These are phyloP conservation scores for Caradrina kadenii DNA, from an alignment of 2,888 invertebrate genomes.

Conservation along the genomic window DNA sequence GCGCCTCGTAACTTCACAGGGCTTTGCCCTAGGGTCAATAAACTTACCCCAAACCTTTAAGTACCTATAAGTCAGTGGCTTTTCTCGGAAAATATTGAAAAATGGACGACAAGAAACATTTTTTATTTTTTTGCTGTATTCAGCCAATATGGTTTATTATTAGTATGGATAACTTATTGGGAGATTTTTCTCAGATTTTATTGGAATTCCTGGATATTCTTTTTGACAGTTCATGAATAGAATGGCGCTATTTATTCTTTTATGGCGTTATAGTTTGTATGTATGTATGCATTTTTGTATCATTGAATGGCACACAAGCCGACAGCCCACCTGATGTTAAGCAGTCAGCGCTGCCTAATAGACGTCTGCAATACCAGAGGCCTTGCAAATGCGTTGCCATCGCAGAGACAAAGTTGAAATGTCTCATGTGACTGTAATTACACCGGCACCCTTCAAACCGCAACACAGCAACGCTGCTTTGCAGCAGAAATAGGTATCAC, in stretches of 20 bases:
- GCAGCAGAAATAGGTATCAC: no score
- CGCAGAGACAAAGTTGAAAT: no score
- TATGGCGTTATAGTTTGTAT: no score
- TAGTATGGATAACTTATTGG: slow-evolving; percentile 11
- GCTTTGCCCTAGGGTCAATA: slow-evolving; percentile 57
- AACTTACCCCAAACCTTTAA: slow-evolving; percentile 47
- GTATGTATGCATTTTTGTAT: no score
- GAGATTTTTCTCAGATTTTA: neutral
- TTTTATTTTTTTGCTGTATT: neutral
- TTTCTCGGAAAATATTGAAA: slow-evolving; percentile 53
- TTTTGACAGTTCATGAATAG: neutral
- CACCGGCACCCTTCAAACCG: no score
- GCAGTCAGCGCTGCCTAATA: no score
- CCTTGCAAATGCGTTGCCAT: no score
- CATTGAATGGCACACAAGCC: no score
- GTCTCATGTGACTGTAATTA: no score
- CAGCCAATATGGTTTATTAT: neutral
- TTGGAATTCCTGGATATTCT: neutral
- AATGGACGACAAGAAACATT: slow-evolving; percentile 24
- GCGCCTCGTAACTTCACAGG: slow-evolving; percentile 22
- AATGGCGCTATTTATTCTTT: neutral
- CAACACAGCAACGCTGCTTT: no score
- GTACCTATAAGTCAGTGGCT: slow-evolving; percentile 41
- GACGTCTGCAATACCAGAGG: no score
- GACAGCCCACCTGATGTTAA: no score